Percentiles rank a stretch among this genome's conserved stretches.
Evolutionary conservation across 2,113 vertebrate genomes (phyloP).

Genomic region (Illadopsis cleaveri): DNA sequence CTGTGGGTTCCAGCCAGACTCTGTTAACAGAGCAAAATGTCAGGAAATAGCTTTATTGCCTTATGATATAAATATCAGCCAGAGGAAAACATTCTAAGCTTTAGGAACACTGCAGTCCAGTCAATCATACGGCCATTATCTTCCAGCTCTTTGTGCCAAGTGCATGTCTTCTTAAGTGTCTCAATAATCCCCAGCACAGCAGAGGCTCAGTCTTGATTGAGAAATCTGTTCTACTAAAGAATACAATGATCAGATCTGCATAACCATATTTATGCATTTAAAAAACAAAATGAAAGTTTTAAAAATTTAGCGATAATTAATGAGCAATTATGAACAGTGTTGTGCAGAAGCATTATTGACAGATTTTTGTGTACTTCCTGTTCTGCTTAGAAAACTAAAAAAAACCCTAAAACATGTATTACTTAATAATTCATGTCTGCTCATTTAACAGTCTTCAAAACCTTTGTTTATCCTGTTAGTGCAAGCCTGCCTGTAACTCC

Average conservation of each 20-base stretch:
- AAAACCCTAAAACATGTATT: not conserved
- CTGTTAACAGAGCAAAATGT: conserved; percentile 1
- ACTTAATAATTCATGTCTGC: conserved; percentile 20
- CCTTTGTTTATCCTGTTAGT: not conserved
- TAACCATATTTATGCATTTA: not conserved
- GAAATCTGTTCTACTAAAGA: not conserved
- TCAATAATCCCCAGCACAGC: not conserved
- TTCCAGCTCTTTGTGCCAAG: not conserved
- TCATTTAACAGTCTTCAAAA: not conserved
- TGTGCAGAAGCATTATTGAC: not conserved
- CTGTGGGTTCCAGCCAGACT: conserved; percentile 14
- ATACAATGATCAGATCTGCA: not conserved
- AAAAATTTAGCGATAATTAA: conserved; percentile 26
- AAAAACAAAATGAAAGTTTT: not conserved
- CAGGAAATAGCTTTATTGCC: conserved; percentile 51
- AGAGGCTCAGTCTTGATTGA: not conserved
- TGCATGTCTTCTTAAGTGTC: not conserved
- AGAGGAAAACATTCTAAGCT: not conserved
- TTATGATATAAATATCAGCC: conserved; percentile 36
- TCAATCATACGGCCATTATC: conserved; percentile 43
- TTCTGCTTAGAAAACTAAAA: not conserved
- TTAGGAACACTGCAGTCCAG: conserved; percentile 18
- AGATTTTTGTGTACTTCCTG: not conserved
- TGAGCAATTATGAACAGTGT: not conserved
- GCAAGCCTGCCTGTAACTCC: not conserved